phyloP scores from a whole-genome alignment of 2,888 invertebrate species.

The Chelonus formosanus region DNA sequence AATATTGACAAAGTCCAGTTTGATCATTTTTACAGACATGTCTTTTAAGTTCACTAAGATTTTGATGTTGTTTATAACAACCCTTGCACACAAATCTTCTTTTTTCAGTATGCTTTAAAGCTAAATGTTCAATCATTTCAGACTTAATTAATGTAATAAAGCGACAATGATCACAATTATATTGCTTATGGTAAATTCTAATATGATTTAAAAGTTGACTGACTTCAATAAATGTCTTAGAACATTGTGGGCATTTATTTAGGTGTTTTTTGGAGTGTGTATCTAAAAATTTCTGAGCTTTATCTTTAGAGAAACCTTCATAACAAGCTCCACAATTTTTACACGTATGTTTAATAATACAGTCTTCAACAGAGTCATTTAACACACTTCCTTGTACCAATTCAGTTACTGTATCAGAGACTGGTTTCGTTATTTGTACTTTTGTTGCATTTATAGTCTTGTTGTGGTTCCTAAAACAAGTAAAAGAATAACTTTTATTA shows the following conservation, averaged over 20 bases:
- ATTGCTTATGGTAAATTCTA: not conserved
- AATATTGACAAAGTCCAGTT: conserved; percentile 29
- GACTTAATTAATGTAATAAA: not conserved
- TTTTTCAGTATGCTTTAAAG: not conserved
- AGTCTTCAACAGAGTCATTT: too few species aligned
- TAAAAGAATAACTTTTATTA: not conserved
- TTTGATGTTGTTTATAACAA: too few species aligned
- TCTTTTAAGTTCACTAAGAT: too few species aligned
- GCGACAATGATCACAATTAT: not conserved
- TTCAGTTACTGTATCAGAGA: too few species aligned
- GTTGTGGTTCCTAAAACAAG: not conserved
- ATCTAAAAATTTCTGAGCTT: not conserved
- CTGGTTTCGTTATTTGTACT: too few species aligned
- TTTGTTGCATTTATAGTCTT: too few species aligned
- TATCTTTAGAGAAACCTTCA: conserved; percentile 2
- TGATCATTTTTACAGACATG: conserved; percentile 26
- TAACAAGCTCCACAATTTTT: conserved; percentile 8
- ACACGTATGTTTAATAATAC: not conserved
- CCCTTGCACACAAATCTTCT: conserved; percentile 19
- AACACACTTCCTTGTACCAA: too few species aligned
- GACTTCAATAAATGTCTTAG: conserved; percentile 25
- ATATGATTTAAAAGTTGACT: not conserved
- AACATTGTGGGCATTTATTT: conserved; percentile 37
- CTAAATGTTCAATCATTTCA: not conserved
- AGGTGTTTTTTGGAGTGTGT: conserved; percentile 39